Evolutionary conservation across 2,888 invertebrate species (phyloP), one percentile per base, ranked within the genome.

Genomic region (Blomia tropicalis): DNA sequence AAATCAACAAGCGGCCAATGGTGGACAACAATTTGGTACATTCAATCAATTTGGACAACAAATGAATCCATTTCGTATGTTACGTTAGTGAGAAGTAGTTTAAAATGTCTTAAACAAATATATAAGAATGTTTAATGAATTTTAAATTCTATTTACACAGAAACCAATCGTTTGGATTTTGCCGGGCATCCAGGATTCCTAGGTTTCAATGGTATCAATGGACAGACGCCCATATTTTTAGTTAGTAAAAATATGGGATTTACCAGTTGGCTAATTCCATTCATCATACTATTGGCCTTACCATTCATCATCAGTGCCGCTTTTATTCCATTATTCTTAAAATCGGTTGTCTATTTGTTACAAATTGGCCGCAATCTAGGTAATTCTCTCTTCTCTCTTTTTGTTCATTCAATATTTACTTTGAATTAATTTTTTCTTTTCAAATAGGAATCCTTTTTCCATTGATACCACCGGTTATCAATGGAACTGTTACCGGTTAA

Each of bases 161-260:
- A 47, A 25, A 47, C 47, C 17, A 56, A 56, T 32, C 56, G 56
- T 30, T 25, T 56, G n/a, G 56, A 56, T 25, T 19, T 56, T 14
- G 29, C 47, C 2, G 47, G 36, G 7, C 7, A 36, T 17, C 7
- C 7, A 11, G 17, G 7, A 17, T 11, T 47, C 7, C 11, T 14
- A 19, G 17, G 17, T 14, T 47, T 2, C 14, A 11, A 25, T 23
- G 29, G 29, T 19, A 19, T 27, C 17, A 17, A 36, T 36, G 29
- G 29, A 14, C 56, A 56, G 17, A 11, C 56, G 29, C 56, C 56
- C 11, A 30, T 56, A n/a, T 56, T 56, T 3, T 36, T 56, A n/a
- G 56, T 56, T n/a, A 56, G 56, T 30, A 56, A 56, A 56, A 56
- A 56, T 56, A 2, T 27, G 29, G 56, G 56, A 14, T 56, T 56